Base-by-base conservation (phyloP, 2,888 invertebrate species). In the Raillietiella orientalis region DNA sequence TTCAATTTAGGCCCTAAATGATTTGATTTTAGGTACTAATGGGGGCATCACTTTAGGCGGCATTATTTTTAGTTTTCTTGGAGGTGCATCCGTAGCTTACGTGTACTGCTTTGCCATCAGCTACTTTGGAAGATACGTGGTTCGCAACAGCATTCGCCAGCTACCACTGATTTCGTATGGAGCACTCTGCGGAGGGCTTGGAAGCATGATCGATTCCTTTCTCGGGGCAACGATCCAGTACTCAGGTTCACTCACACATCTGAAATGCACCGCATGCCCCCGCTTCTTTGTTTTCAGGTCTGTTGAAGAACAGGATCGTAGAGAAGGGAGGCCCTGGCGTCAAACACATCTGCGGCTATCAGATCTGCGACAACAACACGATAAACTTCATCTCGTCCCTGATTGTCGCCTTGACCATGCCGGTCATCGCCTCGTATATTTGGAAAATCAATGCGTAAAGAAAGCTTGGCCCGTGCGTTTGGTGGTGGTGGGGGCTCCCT, bases 211-310 rank as follows among this genome's bases (percentile, higher is more conserved):
- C 27, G 79, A 82, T 45, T 79, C 79, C 0, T 30, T 71, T 16
- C 47, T 82, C 21, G 82, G 79, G 23, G 79, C 75, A 3, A 65
- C 67, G 5, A 41, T 75, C 22, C 82, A 82, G 46, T 82, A 61
- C 44, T 75, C 77, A 36, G 79, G 77, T 49, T 31, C n/a, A n/a
- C n/a, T n/a, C n/a, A n/a, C n/a, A n/a, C n/a, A n/a, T n/a, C n/a
- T n/a, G n/a, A n/a, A n/a, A n/a, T n/a, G n/a, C n/a, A n/a, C n/a
- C n/a, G n/a, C n/a, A n/a, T n/a, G n/a, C n/a, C n/a, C n/a, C n/a
- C n/a, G n/a, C n/a, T n/a, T n/a, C n/a, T n/a, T n/a, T n/a, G n/a
- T n/a, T n/a, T n/a, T n/a, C n/a, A n/a, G n/a, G n/a, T n/a, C n/a
- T n/a, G n/a, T n/a, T n/a, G n/a, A n/a, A n/a, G n/a, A n/a, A n/a